Conservation (phyloP, 2,888 invertebrate genomes). For the Gymnocheta viridis region DNA sequence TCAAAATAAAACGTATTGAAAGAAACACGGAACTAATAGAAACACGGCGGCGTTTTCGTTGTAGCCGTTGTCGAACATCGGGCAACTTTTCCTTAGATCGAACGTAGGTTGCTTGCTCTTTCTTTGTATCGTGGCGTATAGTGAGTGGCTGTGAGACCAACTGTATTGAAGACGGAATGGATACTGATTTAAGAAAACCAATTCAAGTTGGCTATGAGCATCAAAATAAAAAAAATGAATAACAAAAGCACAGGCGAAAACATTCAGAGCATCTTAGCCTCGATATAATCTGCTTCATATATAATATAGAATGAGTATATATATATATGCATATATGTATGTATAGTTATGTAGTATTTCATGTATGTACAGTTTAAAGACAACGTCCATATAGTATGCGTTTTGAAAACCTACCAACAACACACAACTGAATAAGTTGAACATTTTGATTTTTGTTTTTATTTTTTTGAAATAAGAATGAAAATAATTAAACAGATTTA, state of each 20-base stretch:
- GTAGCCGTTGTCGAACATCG: constrained; percentile 39
- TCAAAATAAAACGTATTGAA: constrained; percentile 60
- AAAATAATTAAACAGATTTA: constrained; percentile 58
- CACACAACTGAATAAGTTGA: constrained; percentile 51
- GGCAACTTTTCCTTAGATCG: constrained; percentile 17
- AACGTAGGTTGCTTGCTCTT: constrained; percentile 21
- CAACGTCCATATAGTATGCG: constrained; percentile 43
- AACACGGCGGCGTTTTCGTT: constrained; percentile 51
- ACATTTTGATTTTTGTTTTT: constrained; percentile 24
- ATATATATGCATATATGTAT: neutral
- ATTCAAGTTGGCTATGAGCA: constrained; percentile 78
- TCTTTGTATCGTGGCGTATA: constrained; percentile 22
- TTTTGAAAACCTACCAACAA: constrained; percentile 44
- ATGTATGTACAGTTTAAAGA: constrained; percentile 27
- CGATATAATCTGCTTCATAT: constrained; percentile 59
- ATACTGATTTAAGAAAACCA: constrained; percentile 79
- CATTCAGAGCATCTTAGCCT: constrained; percentile 69
- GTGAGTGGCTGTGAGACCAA: constrained; percentile 69
- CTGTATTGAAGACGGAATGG: constrained; percentile 74
- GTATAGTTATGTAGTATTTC: constrained; percentile 24
- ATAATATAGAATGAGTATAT: constrained; percentile 17
- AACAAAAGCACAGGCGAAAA: constrained; percentile 50
- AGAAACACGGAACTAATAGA: constrained; percentile 73
- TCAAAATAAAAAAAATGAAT: constrained; percentile 46
- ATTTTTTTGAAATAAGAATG: constrained; percentile 19